Percentiles rank a stretch among this genome's conserved stretches.
Evolutionary conservation across 2,888 invertebrate genomes (phyloP).

Genomic region (Drosophila heteroneura): DNA sequence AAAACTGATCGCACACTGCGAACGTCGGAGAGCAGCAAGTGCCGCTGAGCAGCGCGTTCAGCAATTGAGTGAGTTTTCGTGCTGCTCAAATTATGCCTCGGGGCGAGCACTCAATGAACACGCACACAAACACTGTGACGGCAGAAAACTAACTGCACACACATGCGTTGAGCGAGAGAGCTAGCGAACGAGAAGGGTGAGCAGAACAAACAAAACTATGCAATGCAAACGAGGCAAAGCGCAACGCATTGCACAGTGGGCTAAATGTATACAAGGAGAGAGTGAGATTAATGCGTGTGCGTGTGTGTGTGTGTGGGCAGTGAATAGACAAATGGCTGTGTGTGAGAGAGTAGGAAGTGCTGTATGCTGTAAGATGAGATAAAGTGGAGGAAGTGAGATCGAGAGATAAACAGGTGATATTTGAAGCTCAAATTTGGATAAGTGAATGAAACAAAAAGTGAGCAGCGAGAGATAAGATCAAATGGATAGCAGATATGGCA

Average conservation of each 20-base stretch:
- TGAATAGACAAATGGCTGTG: constrained; percentile 26
- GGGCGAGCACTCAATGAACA: constrained; percentile 80
- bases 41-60: constrained; percentile 45
- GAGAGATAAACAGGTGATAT: constrained; percentile 68
- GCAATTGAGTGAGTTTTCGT: constrained; percentile 45
- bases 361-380: constrained; percentile 37
- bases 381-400: constrained; percentile 67
- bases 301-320: constrained; percentile 1
- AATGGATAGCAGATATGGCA: constrained; percentile 1
- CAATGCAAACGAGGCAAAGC: constrained; percentile 63
- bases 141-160: constrained; percentile 12
- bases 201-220: constrained; percentile 73
- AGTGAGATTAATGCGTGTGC: constrained; percentile 6
- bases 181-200: constrained; percentile 36
- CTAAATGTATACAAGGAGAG: constrained; percentile 38
- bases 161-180: constrained; percentile 15
- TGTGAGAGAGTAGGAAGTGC: constrained; percentile 46
- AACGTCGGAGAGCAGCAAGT: constrained; percentile 62
- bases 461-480: constrained; percentile 4
- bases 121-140: constrained; percentile 65
- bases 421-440: constrained; percentile 14
- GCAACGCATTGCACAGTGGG: constrained; percentile 75
- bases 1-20: constrained; percentile 81
- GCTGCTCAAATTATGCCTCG: constrained; percentile 55
- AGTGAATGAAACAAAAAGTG: constrained; percentile 12